Evolutionary conservation across 2,113 vertebrate species (phyloP).

Genomic region (Cyanoderma ruficeps): DNA sequence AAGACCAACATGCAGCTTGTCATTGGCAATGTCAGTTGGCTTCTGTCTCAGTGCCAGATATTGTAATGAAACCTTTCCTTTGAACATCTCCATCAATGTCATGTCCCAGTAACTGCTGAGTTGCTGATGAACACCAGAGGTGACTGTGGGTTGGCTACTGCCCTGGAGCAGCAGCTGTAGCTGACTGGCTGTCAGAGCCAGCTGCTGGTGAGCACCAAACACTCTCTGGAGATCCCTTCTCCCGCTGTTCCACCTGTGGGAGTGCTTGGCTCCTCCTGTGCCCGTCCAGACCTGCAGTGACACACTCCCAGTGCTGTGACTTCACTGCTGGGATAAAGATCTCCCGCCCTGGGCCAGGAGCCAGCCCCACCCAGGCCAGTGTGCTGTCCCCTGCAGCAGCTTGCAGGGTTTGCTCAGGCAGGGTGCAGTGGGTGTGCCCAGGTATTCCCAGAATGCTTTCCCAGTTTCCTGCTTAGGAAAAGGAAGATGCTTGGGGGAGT

Average conservation of each 20-base stretch:
- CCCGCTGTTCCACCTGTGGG: background rate
- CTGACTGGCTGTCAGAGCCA: background rate
- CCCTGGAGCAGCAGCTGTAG: background rate
- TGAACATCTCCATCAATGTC: background rate
- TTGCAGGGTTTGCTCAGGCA: background rate
- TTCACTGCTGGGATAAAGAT: background rate
- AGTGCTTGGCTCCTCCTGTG: background rate
- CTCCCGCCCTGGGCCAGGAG: background rate
- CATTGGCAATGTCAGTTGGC: background rate
- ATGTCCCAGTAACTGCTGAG: background rate
- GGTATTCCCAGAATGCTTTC: background rate
- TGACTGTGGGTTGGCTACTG: background rate
- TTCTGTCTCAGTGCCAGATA: background rate
- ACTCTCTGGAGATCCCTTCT: background rate
- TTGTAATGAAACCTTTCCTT: background rate
- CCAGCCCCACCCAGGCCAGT: background rate
- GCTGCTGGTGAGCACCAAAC: background rate
- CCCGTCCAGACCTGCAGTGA: fast-evolving
- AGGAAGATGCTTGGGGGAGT: background rate
- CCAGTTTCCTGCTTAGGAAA: background rate
- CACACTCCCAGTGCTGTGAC: fast-evolving
- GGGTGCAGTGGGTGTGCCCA: background rate
- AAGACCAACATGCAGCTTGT: background rate
- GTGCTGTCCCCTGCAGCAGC: background rate
- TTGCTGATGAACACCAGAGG: background rate